Conservation (phyloP, 1,140 invertebrate genomes). For the Sinonovacula constricta region DNA sequence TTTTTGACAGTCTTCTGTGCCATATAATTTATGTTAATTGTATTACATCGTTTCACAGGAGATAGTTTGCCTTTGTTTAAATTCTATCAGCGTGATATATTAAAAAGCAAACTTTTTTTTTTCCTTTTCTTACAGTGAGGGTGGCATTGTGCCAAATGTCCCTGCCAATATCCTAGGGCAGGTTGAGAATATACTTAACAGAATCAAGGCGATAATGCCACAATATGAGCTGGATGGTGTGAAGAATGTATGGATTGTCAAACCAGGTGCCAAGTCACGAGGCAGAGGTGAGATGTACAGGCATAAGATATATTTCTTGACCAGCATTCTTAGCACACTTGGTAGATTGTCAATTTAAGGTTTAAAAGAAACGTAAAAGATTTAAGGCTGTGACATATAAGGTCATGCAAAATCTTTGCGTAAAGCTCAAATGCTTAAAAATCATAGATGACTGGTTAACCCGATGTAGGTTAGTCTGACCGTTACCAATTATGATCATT, state of each 20-base stretch:
- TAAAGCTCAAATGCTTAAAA: no score
- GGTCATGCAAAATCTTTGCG: no score
- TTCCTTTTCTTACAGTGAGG: slow-evolving; percentile 72
- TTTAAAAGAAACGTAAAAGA: no score
- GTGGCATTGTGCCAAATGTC: slow-evolving; percentile 61
- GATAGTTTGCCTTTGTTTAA: background rate
- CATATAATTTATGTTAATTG: background rate
- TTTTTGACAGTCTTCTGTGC: background rate
- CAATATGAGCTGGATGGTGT: slow-evolving; percentile 85
- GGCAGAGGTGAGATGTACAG: slow-evolving; percentile 85
- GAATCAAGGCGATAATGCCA: slow-evolving; percentile 73
- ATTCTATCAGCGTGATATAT: background rate
- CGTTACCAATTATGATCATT: no score
- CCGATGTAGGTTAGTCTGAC: no score
- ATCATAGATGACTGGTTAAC: no score
- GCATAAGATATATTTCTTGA: no score
- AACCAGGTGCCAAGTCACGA: slow-evolving; percentile 95
- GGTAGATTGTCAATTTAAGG: no score
- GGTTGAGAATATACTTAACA: slow-evolving; percentile 70
- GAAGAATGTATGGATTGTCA: slow-evolving; percentile 96
- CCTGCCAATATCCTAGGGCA: slow-evolving; percentile 55
- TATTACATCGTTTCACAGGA: background rate
- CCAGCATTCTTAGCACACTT: no score
- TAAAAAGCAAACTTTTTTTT: background rate
- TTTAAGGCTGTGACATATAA: no score